These are phyloP conservation scores for Clanis bilineata DNA, from an alignment of 2,888 invertebrate species.

Conservation along the genomic window DNA sequence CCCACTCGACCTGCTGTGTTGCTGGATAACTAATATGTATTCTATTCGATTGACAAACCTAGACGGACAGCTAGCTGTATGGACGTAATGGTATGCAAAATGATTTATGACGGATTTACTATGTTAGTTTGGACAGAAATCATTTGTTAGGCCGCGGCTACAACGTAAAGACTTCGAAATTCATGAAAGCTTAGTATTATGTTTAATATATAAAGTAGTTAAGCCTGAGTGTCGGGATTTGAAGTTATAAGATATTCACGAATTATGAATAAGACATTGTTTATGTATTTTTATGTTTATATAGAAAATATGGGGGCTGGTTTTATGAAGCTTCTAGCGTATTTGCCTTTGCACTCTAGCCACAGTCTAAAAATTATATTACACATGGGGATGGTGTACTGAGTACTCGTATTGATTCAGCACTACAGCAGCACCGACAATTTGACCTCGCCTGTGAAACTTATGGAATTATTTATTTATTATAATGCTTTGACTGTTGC, in stretches of 20 bases:
- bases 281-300: constrained; percentile 1
- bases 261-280: neutral
- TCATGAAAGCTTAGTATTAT: neutral
- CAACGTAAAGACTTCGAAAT: constrained; percentile 34
- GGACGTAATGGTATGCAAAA: neutral
- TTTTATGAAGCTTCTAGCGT: neutral
- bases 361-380: constrained; percentile 28
- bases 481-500: constrained; percentile 79
- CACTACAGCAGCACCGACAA: constrained; percentile 17
- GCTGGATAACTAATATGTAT: constrained; percentile 31
- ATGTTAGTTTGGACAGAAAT: constrained; percentile 23
- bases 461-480: constrained; percentile 61
- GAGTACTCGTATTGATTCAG: constrained; percentile 13
- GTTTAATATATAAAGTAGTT: constrained; percentile 4
- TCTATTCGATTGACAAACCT: constrained; percentile 6
- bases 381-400: constrained; percentile 32
- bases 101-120: constrained; percentile 24
- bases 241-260: constrained; percentile 7
- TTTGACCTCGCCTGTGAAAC: constrained; percentile 50
- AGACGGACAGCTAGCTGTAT: neutral
- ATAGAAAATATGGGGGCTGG: neutral
- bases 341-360: constrained; percentile 41
- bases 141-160: constrained; percentile 37
- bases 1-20: constrained; percentile 32
- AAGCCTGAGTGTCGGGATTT: neutral